Evolutionary conservation across 2,113 vertebrate genomes (phyloP), one percentile per base, ranked within the genome.

Genomic region (Nothobranchius kuhntae): DNA sequence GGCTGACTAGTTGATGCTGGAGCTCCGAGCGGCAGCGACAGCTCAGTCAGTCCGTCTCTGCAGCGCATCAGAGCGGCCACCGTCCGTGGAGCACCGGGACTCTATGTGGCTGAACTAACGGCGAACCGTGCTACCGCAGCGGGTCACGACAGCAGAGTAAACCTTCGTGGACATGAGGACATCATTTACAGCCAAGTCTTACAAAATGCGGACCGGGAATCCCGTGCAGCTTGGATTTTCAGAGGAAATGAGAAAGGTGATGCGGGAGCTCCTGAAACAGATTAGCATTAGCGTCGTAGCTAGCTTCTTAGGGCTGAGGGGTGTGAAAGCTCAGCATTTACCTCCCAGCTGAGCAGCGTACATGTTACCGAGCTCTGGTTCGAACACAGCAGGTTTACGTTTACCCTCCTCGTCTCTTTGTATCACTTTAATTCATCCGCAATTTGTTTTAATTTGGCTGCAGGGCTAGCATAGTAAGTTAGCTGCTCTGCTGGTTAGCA

Each of bases 161-260:
- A 9, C 38, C 57, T 54, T 13, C 30, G 66, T 59, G 71, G 79
- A 82, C 48, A 89, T 83, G 85, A 82, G 77, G 73, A 85, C 75
- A 73, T 59, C 77, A 36, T 75, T 38, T 3, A 21, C 65, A 1
- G 66, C 17, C 59, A 53, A 61, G 62, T 63, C 77, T 64, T 68
- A 60, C 63, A 15, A 46, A 48, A 24, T 55, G 59, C 26, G 78
- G 61, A 83, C 44, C 68, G 55, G 67, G 84, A 67, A 64, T 58
- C 73, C 35, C 15, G 63, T 46, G 67, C 59, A 75, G 66, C 65
- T 50, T 30, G 77, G 75, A 68, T 81, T 81, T 80, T 83, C 83
- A 71, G 78, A 75, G 75, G 73, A 60, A 71, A 75, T 63, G 77
- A 87, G 75, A 82, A 75, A 91, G 86, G 84, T 68, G 84, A 76